phyloP scores from a whole-genome alignment of 2,797 vertebrate species.

The Odontamblyopus lacepedii region DNA sequence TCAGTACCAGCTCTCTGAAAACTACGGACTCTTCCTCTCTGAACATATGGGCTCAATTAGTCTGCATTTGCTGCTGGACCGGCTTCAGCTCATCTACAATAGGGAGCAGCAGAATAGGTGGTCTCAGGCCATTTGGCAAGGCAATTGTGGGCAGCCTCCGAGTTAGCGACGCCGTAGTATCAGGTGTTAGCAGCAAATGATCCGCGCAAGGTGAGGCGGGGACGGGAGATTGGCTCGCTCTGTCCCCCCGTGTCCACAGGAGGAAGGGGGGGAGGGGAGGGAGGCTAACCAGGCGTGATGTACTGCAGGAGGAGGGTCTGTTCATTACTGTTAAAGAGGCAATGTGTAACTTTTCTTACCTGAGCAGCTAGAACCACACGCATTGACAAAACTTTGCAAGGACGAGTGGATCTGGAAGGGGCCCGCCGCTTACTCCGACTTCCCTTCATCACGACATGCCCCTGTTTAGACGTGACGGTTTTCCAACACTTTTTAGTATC shows the following conservation, averaged over 20 bases:
- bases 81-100: constrained; percentile 74
- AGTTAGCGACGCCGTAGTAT: constrained; percentile 75
- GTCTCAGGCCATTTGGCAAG: constrained; percentile 80
- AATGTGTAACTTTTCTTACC: not conserved
- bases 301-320: constrained; percentile 12
- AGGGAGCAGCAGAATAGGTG: constrained; percentile 73
- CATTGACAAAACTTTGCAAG: no score
- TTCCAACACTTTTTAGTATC: no score
- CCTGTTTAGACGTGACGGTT: no score
- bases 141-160: constrained; percentile 68
- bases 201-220: constrained; percentile 71
- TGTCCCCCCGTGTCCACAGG: constrained; percentile 26
- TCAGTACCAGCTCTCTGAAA: constrained; percentile 57
- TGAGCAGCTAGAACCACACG: no score
- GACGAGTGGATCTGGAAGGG: no score
- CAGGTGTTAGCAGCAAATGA: constrained; percentile 81
- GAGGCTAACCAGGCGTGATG: constrained; percentile 35
- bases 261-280: constrained; percentile 15
- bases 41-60: constrained; percentile 82
- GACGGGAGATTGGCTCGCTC: constrained; percentile 63
- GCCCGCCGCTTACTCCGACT: no score
- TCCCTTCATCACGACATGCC: no score
- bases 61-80: constrained; percentile 72
- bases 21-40: constrained; percentile 59
- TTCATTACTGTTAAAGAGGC: not conserved